Base-by-base conservation (phyloP, 2,797 vertebrate species). In the Sebastes dallii region DNA sequence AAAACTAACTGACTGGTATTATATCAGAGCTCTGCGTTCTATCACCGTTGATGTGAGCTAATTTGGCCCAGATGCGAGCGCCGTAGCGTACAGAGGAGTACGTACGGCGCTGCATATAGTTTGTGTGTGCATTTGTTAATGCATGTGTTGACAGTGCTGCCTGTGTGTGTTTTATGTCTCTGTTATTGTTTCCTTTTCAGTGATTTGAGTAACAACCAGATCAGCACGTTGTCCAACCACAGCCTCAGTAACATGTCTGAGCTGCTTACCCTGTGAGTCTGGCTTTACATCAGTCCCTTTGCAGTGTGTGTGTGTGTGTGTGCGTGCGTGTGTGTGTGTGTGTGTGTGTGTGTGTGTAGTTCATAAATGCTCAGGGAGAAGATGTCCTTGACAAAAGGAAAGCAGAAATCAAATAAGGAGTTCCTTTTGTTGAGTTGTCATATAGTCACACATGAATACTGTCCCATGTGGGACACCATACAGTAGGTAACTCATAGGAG, bases 231-330 rank as follows among this genome's bases (percentile, higher is more conserved):
- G 93, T 98, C 97, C 94, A 99, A 98, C 96, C 97, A 98, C 96
- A 99, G 97, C 96, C 99, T 99, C 97, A 99, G 97, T 97, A 99
- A 99, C 96, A 99, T 99, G 98, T 97, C 97, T 77, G 98, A 99
- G 92, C 98, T 99, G 91, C 97, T 99, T 88, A 99, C 98, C 81
- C 94, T 99, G 98, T 99, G 96, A 99, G 98, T 99, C 88, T 93
- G 84, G 95, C 94, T 94, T 91, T 85, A 91, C 72, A 86, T 89
- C 73, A 74, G 83, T 67, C 65, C 39, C 66, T 89, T 77, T 85
- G 73, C 72, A 30, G 60, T 30, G 61, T 46, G 82, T 67, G 69
- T 70, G 50, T 62, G 36, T 74, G 46, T 13, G 71, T 72, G 29
- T 59, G 29, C 59, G 36, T 74, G 46, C 11, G 71, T 72, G 29